Base-by-base conservation (phyloP, 2,888 invertebrate genomes). In the Lepidocyrtoides sp. region DNA sequence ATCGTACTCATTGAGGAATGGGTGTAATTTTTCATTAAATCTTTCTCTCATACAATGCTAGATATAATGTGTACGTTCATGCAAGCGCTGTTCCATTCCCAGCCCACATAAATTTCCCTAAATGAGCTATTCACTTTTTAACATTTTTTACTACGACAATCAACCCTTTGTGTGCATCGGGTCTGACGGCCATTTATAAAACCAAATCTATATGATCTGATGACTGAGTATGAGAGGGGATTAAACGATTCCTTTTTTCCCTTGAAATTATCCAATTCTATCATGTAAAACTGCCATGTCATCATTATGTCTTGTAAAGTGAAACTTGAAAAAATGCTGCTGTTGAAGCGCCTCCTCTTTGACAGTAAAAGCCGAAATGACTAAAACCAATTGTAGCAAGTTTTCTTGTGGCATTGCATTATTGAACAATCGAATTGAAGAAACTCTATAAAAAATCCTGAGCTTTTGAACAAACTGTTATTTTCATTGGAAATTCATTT, bases 21-120 rank as follows among this genome's bases (percentile, higher is more conserved):
- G 83, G 72, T 66, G 75, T 60, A 75, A 89, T 89, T 89, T 89
- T 89, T 89, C 89, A 89, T 89, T 82, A 72, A 83, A 89, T 89
- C 82, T 72, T 77, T 72, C 20, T 72, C 20, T 72, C 44, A 1
- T 77, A 51, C 14, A 29, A 23, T 23, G 29, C 3, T 44, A 23
- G 41, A 44, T 72, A 20, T 23, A 41, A 69, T 69, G 17, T 44
- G 20, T 41, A 23, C 72, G 44, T 72, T 14, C 63, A 66, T 44
- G 20, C 72, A 77, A 23, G 51, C 48, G 54, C 14, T 51, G 77
- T 51, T 51, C 51, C 26, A 29, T 54, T 77, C 29, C 14, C 48
- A 51, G 17, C 77, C 51, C 54, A 54, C 54, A 77, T 77, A 77
- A 77, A 77, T 77, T 77, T 77, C 54, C 29, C 29, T 83, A 63